Evolutionary conservation across 2,888 invertebrate species (phyloP), one percentile per base, ranked within the genome.

Genomic region (Polymixis flavicincta): DNA sequence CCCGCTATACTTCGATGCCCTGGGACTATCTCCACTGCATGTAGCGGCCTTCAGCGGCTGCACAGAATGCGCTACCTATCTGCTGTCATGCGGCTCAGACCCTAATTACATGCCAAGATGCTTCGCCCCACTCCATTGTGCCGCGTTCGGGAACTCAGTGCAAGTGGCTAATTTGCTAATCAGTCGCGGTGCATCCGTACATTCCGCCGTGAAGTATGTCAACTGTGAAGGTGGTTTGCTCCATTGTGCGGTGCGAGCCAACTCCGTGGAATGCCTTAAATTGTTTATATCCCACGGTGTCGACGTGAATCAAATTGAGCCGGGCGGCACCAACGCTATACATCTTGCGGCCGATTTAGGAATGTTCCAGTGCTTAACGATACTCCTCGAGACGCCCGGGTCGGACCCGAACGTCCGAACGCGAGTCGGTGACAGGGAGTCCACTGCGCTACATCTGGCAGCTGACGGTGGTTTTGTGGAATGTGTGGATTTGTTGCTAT

Each of bases 391-490:
- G 85, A 97, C 97, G 9, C 98, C 98, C 66, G 97, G 97, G 78
- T 97, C 97, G 1, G 97, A 98, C 89, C 97, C 98, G 1, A 97
- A 98, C 88, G 97, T 97, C 0, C 96, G 97, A 80, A 98, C 98
- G 61, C 95, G 97, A 81, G 97, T 97, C 50, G 97, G 97, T 9
- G 98, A 98, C 75, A 98, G 98, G 87, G 98, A 98, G 83, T 97
- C 98, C 19, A 98, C 98, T 0, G 97, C 98, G 0, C 90, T 98
- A 73, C 99, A 99, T 95, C 95, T 99, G 82, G 98, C 99, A 0
- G 98, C 99, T 1, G 99, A 99, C 90, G 98, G 98, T 74, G 98
- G 99, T 2, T 98, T 98, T 90, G 97, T 97, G 19, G 98, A 99
- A 71, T 98, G 98, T 88, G 97, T 99, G 0, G 97, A 98, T 88